Percentiles rank a stretch among this genome's conserved stretches.
Conservation (phyloP, 2,797 vertebrate genomes). For the Helicolenus hilgendorfi region DNA sequence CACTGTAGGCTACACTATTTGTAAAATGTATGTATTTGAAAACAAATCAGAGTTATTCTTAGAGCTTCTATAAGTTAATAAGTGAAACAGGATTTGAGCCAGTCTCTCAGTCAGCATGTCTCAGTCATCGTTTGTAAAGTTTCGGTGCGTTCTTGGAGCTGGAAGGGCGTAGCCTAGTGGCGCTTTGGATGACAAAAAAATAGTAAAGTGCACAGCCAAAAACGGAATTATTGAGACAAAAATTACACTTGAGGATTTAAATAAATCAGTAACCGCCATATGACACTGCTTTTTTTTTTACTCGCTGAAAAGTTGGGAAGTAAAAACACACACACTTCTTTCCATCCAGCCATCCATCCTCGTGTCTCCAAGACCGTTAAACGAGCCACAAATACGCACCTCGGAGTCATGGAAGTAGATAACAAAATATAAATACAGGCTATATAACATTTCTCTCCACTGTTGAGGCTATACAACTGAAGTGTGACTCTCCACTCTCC, state of each 20-base stretch:
- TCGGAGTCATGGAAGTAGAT: neutral
- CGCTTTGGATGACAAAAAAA: neutral
- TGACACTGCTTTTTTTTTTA: neutral
- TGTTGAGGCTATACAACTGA: neutral
- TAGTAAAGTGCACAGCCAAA: neutral
- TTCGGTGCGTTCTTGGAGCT: slow-evolving; percentile 1
- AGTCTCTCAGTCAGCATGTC: neutral
- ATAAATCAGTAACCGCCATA: neutral
- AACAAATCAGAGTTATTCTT: neutral
- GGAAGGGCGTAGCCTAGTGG: slow-evolving; percentile 53
- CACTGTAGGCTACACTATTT: neutral
- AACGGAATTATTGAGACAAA: neutral
- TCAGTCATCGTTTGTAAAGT: slow-evolving; percentile 10
- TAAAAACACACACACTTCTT: neutral
- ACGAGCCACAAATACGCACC: neutral
- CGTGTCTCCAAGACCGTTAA: slow-evolving; percentile 8
- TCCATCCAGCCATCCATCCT: neutral
- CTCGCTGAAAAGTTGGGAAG: slow-evolving; percentile 30
- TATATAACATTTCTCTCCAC: neutral
- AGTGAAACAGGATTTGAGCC: neutral
- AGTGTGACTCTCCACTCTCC: neutral
- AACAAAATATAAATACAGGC: neutral
- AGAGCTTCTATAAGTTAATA: neutral
- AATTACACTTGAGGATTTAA: neutral
- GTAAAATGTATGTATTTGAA: neutral